These are phyloP conservation scores for Virgularia gustaviana DNA, from an alignment of 92 coral and sea anemone genomes.

Conservation along the genomic window DNA sequence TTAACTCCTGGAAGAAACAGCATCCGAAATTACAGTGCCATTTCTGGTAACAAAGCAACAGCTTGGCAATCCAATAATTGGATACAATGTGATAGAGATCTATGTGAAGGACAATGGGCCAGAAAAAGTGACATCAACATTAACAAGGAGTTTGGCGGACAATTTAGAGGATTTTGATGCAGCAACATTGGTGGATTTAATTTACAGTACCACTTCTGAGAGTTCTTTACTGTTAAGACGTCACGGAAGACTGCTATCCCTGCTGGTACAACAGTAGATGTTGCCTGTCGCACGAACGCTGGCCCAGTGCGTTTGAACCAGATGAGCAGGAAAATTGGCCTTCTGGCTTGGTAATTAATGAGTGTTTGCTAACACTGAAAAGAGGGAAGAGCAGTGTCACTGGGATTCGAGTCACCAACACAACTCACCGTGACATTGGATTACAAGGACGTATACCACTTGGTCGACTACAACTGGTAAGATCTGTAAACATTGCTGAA, in stretches of 20 bases:
- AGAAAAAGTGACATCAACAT: constrained; percentile 32
- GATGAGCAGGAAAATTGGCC: constrained; percentile 49
- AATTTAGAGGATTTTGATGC: constrained; percentile 6
- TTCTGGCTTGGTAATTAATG: constrained; percentile 19
- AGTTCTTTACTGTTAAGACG: constrained; percentile 1
- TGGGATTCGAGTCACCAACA: constrained; percentile 41
- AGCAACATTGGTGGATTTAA: not conserved
- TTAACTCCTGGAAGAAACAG: constrained; percentile 39
- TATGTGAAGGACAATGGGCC: constrained; percentile 56
- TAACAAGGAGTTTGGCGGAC: constrained; percentile 5
- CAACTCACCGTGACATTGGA: constrained; percentile 44
- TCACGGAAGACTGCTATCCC: constrained; percentile 12
- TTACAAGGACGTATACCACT: constrained; percentile 45
- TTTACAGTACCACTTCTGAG: not conserved
- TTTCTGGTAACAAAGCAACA: constrained; percentile 59
- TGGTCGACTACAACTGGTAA: constrained; percentile 45
- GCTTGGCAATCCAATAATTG: constrained; percentile 61
- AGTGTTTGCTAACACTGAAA: constrained; percentile 31
- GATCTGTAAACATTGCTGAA: constrained; percentile 51
- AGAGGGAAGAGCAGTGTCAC: constrained; percentile 21
- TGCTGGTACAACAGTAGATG: not conserved
- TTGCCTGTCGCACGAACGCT: constrained; percentile 14
- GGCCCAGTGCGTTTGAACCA: constrained; percentile 45
- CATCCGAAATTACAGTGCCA: constrained; percentile 51
- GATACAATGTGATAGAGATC: constrained; percentile 68